Evolutionary conservation across 2,113 vertebrate genomes (phyloP), one percentile per base, ranked within the genome.

Genomic region (Melanostigma gelatinosum): DNA sequence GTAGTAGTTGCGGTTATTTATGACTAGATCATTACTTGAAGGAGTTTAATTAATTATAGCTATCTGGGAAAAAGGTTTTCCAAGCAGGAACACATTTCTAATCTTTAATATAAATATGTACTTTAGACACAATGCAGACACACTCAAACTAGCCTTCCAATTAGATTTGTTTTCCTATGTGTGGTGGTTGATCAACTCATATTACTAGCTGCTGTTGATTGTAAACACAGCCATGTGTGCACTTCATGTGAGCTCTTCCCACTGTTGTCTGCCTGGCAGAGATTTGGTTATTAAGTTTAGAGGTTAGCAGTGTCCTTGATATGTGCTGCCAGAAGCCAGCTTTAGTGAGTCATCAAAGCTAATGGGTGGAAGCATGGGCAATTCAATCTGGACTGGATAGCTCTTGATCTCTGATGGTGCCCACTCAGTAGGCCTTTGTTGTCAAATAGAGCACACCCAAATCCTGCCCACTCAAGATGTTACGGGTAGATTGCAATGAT

Each of bases 361-460:
- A 92, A 92, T 93, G 79, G 85, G 84, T 27, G 85, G 79, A 90
- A 87, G 83, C 89, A 93, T 90, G 92, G 88, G 85, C 92, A 92
- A 92, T 95, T 93, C 91, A 92, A 89, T 93, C 91, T 91, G 89
- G 87, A 88, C 84, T 92, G 89, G 84, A 93, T 86, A 92, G 91
- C 84, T 74, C 91, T 94, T 92, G 88, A 92, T 92, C 92, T 89
- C 78, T 77, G 83, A 91, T 92, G 89, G 84, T 91, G 78, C 90
- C 88, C 89, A 88, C 88, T 93, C 91, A 86, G 34, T 74, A 67
- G 83, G 87, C 80, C 84, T 94, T 93, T 93, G 91, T 90, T 92
- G 91, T 90, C 88, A 90, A 91, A 93, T 90, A 79, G 89, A 91
- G 90, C 89, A 85, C 88, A 86, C 82, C 83, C 86, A 85, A 85